These are phyloP conservation scores for Pleuronectes platessa DNA, from an alignment of 2,113 vertebrate species.

Conservation along the genomic window DNA sequence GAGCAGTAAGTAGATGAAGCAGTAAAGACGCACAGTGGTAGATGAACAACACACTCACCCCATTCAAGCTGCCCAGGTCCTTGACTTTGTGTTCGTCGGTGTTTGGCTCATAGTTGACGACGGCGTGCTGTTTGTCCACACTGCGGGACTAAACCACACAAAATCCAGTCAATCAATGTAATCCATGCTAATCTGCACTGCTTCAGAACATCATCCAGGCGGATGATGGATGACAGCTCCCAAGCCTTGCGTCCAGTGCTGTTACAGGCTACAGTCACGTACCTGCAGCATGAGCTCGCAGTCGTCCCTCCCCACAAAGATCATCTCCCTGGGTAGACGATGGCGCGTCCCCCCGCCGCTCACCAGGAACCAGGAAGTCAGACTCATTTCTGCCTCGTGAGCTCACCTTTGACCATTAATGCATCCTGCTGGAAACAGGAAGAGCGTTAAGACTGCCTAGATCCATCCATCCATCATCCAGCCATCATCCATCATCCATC, in stretches of 20 bases:
- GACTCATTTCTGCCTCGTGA: constrained; percentile 90
- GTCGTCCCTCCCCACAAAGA: constrained; percentile 98
- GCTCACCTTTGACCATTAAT: constrained; percentile 80
- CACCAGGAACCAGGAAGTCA: constrained; percentile 99
- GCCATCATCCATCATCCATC: neutral
- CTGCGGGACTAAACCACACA: constrained; percentile 90
- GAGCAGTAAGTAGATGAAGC: neutral
- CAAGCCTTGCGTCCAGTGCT: neutral
- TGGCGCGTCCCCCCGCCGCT: constrained; percentile 95
- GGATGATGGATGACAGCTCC: constrained; percentile 1
- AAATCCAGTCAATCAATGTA: constrained; percentile 53
- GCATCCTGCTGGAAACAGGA: constrained; percentile 80
- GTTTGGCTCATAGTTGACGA: constrained; percentile 95
- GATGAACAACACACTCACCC: constrained; percentile 83
- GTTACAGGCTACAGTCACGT: constrained; percentile 43
- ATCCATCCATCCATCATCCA: neutral
- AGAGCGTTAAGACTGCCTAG: neutral
- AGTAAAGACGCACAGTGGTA: too few species aligned
- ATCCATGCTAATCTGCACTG: constrained; percentile 37
- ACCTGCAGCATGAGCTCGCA: constrained; percentile 99
- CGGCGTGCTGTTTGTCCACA: constrained; percentile 97
- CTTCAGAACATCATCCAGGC: constrained; percentile 29
- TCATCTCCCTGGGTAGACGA: constrained; percentile 97
- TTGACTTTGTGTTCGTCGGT: constrained; percentile 95
- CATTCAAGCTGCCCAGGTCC: constrained; percentile 95